These are phyloP conservation scores for Pseudorhombus dupliciocellatus DNA, from an alignment of 2,113 vertebrate genomes.

Conservation along the genomic window DNA sequence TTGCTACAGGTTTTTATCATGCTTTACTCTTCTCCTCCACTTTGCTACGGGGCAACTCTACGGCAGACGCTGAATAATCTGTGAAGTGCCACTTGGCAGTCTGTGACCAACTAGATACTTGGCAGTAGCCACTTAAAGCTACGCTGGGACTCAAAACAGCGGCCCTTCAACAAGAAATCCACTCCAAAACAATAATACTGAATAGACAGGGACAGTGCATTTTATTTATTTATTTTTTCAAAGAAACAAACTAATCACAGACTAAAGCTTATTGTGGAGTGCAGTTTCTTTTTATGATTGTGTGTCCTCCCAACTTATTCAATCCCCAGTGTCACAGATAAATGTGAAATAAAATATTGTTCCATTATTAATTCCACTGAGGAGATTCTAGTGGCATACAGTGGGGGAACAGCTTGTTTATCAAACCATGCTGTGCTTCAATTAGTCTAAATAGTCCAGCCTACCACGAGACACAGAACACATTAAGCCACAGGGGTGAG, in stretches of 20 bases:
- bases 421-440: conserved; percentile 66
- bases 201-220: background rate
- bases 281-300: background rate
- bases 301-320: conserved; percentile 13
- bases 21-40: conserved; percentile 49
- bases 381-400: conserved; percentile 58
- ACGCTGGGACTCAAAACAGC: conserved; percentile 33
- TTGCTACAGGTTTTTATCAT: conserved; percentile 43
- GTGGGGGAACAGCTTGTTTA: conserved; percentile 60
- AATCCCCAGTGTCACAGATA: conserved; percentile 41
- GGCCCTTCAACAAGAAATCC: conserved; percentile 25
- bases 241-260: background rate
- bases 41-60: conserved; percentile 55
- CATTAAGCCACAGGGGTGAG: conserved; percentile 54
- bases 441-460: conserved; percentile 66
- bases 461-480: conserved; percentile 37
- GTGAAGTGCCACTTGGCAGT: conserved; percentile 70
- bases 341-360: conserved; percentile 48
- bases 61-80: conserved; percentile 53
- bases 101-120: conserved; percentile 55
- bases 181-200: background rate
- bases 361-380: conserved; percentile 48
- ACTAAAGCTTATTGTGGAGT: background rate
- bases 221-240: background rate
- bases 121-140: conserved; percentile 52